Percentiles rank a stretch among this genome's conserved stretches.
Evolutionary conservation across 2,888 invertebrate species (phyloP).

Genomic region (Dryocosmus kuriphilus): DNA sequence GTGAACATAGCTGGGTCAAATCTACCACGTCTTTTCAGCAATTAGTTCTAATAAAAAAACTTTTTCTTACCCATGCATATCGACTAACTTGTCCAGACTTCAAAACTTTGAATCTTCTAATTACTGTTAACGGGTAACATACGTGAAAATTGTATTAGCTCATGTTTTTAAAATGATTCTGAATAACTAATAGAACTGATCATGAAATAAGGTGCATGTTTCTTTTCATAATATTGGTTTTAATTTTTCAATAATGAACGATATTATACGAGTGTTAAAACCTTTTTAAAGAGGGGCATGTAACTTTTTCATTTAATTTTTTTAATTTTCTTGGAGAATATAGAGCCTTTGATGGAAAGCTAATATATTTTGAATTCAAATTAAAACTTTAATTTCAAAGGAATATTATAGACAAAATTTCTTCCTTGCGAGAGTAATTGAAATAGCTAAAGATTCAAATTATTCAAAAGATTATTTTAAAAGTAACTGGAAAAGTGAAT

Average conservation of each 20-base stretch:
- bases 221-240: too few species aligned
- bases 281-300: too few species aligned
- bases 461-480: too few species aligned
- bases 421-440: neutral
- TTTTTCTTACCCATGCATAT: constrained; percentile 14
- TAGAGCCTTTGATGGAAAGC: too few species aligned
- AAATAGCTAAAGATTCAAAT: neutral
- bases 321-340: too few species aligned
- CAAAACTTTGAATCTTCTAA: neutral
- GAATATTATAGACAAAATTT: neutral
- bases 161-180: neutral
- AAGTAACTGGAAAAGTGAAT: too few species aligned
- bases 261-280: too few species aligned
- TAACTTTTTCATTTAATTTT: too few species aligned
- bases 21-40: neutral
- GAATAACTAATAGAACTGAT: neutral
- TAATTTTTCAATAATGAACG: too few species aligned
- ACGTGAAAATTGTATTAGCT: too few species aligned
- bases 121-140: neutral
- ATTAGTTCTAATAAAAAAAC: constrained; percentile 30
- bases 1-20: neutral
- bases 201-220: neutral
- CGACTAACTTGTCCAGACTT: constrained; percentile 5
- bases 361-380: too few species aligned
- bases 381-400: too few species aligned